These are phyloP conservation scores for Paguma larvata DNA, from an alignment of 2,797 vertebrate genomes.

Conservation along the genomic window DNA sequence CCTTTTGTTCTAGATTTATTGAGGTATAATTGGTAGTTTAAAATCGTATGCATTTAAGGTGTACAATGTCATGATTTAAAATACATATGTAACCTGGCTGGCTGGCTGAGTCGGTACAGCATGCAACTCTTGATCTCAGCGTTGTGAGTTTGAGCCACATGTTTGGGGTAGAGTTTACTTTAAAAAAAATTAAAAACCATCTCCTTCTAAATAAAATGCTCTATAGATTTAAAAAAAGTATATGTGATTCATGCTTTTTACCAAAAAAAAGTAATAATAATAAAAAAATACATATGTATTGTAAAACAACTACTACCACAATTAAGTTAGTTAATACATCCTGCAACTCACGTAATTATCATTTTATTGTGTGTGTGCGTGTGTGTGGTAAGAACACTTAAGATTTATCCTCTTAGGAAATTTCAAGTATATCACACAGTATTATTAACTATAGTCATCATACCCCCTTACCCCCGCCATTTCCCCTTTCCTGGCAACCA, in stretches of 20 bases:
- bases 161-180: not conserved
- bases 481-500: not conserved
- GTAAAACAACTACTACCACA: not conserved
- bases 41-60: not conserved
- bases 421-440: not conserved
- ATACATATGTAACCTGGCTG: not conserved
- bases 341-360: not conserved
- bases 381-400: not conserved
- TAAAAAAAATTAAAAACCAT: not conserved
- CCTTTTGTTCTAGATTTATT: slow-evolving; percentile 11
- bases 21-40: not conserved
- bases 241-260: not conserved
- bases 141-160: not conserved
- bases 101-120: not conserved
- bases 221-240: not conserved
- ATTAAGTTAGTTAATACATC: not conserved
- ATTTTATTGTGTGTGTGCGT: not conserved
- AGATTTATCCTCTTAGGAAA: not conserved
- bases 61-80: not conserved
- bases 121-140: not conserved
- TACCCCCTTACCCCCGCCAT: not conserved
- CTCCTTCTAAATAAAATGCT: not conserved
- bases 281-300: not conserved
- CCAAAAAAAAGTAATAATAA: not conserved
- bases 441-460: not conserved